Conservation (phyloP, 2,113 vertebrate species). For the Bujurquina vittata region DNA sequence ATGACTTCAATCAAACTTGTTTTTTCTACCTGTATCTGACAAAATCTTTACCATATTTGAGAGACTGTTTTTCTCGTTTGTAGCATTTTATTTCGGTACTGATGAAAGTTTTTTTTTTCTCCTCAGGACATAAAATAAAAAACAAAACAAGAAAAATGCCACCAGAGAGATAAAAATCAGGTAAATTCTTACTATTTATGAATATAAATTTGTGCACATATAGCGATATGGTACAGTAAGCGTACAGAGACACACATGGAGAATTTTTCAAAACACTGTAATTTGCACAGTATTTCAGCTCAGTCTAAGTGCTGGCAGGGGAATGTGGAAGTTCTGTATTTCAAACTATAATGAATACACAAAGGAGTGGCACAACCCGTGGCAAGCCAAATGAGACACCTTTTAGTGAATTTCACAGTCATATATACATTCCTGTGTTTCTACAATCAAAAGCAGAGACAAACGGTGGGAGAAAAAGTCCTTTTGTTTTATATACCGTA, state of each 20-base stretch:
- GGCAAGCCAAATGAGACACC: slow-evolving; percentile 53
- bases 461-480: background rate
- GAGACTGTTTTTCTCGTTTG: background rate
- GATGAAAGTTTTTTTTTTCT: too few species aligned
- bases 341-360: slow-evolving; percentile 60
- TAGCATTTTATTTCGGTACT: too few species aligned
- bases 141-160: too few species aligned
- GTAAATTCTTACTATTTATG: too few species aligned
- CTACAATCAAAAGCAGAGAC: slow-evolving; percentile 14
- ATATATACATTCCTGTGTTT: slow-evolving; percentile 4
- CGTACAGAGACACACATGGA: background rate
- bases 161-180: too few species aligned
- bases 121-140: too few species aligned
- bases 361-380: slow-evolving; percentile 39
- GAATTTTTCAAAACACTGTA: slow-evolving; percentile 18
- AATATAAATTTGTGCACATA: background rate
- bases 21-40: background rate
- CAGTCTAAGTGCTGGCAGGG: slow-evolving; percentile 2
- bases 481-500: background rate
- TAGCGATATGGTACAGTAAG: background rate
- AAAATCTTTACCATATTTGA: background rate
- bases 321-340: slow-evolving; percentile 24
- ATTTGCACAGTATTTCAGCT: slow-evolving; percentile 6
- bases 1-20: background rate
- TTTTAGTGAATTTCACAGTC: slow-evolving; percentile 41